A percentile compares a stretch with the other conserved stretches of the same genome.
Conservation (phyloP, 1,140 invertebrate species). For the Cotesia chilonis region DNA sequence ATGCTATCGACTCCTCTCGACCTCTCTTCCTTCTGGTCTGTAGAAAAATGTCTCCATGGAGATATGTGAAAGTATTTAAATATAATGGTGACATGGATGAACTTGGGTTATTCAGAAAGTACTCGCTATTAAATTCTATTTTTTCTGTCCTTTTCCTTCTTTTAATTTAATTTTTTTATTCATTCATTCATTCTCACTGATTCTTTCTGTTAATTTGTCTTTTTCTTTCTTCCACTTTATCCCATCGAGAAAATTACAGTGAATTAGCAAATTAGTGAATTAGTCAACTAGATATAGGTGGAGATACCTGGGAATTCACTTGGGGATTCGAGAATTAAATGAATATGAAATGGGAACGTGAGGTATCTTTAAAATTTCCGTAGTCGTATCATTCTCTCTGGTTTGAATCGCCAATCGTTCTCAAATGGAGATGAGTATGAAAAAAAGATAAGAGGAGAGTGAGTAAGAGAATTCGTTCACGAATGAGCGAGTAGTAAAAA, state of each 20-base stretch:
- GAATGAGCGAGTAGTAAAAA: not conserved
- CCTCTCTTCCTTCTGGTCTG: no score
- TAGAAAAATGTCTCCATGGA: not conserved
- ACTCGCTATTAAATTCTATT: no score
- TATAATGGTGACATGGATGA: no score
- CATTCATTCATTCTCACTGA: not conserved
- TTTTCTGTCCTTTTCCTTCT: no score
- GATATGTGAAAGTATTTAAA: not conserved
- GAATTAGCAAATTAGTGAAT: not conserved
- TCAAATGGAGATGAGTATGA: not conserved
- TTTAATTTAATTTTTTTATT: no score
- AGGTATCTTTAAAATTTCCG: slow-evolving; percentile 16
- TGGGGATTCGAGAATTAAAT: slow-evolving; percentile 11
- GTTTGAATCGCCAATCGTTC: slow-evolving; percentile 10
- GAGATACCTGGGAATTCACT: slow-evolving; percentile 8
- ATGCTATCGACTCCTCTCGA: not conserved
- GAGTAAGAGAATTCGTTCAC: not conserved
- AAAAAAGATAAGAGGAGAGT: not conserved
- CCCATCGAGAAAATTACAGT: slow-evolving; percentile 9
- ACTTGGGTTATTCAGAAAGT: no score
- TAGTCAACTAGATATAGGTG: not conserved
- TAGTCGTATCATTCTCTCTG: not conserved
- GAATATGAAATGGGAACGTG: slow-evolving; percentile 15
- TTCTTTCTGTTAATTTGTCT: not conserved
- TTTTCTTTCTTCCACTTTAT: not conserved